A percentile compares a stretch with the other conserved stretches of the same genome.
Evolutionary conservation across 1,140 invertebrate genomes (phyloP).

Genomic region (Drosophila nikananu): DNA sequence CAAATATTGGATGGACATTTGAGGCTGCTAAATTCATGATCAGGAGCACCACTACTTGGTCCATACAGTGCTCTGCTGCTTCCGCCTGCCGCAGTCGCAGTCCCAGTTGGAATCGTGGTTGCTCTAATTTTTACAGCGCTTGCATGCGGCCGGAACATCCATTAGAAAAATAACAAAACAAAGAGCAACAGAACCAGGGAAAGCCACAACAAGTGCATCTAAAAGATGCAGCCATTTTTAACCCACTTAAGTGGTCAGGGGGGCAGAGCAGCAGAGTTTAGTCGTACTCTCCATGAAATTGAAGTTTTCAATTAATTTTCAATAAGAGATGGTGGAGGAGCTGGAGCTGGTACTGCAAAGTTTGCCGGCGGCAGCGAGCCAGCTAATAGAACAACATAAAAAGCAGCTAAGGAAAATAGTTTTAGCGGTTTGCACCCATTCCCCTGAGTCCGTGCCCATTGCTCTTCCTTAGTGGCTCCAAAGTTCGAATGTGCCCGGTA

Average conservation of each 20-base stretch:
- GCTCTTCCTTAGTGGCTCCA: slow-evolving; percentile 10
- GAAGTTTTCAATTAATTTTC: slow-evolving; percentile 82
- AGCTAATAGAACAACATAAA: slow-evolving; percentile 54
- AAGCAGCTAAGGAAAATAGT: slow-evolving; percentile 53
- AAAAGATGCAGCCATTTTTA: slow-evolving; percentile 74
- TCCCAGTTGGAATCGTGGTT: slow-evolving; percentile 29
- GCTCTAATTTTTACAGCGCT: slow-evolving; percentile 65
- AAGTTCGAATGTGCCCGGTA: slow-evolving; percentile 66
- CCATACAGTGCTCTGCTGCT: slow-evolving; percentile 40
- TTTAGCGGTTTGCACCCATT: slow-evolving; percentile 40
- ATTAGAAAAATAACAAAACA: slow-evolving; percentile 56
- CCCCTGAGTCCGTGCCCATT: not conserved
- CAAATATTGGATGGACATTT: not conserved
- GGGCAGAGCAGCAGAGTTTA: not conserved
- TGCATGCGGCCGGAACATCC: slow-evolving; percentile 72
- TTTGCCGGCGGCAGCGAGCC: slow-evolving; percentile 16
- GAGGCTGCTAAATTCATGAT: slow-evolving; percentile 4
- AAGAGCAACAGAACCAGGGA: slow-evolving; percentile 8
- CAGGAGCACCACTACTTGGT: slow-evolving; percentile 3
- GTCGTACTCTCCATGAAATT: slow-evolving; percentile 62
- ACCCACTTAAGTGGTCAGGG: slow-evolving; percentile 73
- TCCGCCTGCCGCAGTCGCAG: slow-evolving; percentile 44
- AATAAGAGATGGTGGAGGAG: slow-evolving; percentile 42
- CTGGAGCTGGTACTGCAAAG: slow-evolving; percentile 16
- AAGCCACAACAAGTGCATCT: slow-evolving; percentile 58